Evolutionary conservation across 2,888 invertebrate species (phyloP).

Genomic region (Pilophorus perplexus): DNA sequence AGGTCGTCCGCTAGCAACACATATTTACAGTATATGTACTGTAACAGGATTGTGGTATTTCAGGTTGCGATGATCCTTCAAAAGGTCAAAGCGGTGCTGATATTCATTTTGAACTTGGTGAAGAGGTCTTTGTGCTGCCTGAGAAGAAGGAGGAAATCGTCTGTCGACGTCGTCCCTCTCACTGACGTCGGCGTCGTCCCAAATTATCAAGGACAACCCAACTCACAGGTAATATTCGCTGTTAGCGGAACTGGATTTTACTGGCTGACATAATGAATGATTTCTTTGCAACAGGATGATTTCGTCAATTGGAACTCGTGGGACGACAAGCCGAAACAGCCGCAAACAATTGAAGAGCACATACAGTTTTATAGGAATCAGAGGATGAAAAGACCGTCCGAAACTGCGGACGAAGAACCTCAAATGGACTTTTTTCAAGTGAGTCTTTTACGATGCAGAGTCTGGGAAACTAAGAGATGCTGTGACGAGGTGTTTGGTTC

Average conservation of each 20-base stretch:
- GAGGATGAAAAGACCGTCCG: neutral
- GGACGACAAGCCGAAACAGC: slow-evolving; percentile 55
- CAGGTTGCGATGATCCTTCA: slow-evolving; percentile 52
- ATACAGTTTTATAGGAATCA: slow-evolving; percentile 62
- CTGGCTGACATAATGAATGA: too few species aligned
- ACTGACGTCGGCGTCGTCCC: slow-evolving; percentile 59
- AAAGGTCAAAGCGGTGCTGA: slow-evolving; percentile 59
- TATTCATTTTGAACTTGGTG: slow-evolving; percentile 58
- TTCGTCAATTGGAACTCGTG: slow-evolving; percentile 60
- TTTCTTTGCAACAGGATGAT: too few species aligned
- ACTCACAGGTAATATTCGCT: neutral
- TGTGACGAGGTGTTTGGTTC: too few species aligned
- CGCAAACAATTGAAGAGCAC: slow-evolving; percentile 53
- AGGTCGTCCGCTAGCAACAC: too few species aligned
- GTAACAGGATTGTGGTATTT: too few species aligned
- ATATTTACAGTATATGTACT: too few species aligned
- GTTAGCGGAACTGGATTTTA: too few species aligned
- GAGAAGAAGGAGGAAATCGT: slow-evolving; percentile 57
- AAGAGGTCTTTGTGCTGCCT: slow-evolving; percentile 64
- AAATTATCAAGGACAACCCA: slow-evolving; percentile 31
- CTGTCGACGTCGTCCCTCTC: slow-evolving; percentile 59
- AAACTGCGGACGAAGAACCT: slow-evolving; percentile 49
- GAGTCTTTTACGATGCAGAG: too few species aligned
- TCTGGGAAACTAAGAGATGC: too few species aligned
- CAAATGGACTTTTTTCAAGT: slow-evolving; percentile 39